A percentile compares a stretch with the other conserved stretches of the same genome.
phyloP scores from a whole-genome alignment of 2,888 invertebrate species.

The Ornithoptera priamus region DNA sequence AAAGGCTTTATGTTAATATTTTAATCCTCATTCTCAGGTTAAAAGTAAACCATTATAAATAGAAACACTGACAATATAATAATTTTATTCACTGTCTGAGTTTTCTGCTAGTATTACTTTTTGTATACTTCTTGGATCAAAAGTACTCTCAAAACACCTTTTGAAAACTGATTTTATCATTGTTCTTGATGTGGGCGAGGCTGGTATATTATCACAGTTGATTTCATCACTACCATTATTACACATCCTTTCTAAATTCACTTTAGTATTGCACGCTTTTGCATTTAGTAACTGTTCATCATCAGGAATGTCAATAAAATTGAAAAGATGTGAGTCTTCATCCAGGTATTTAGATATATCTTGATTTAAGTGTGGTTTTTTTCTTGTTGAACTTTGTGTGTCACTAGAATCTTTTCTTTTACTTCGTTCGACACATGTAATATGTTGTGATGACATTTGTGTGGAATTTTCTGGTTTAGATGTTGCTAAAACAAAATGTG shows the following conservation, averaged over 20 bases:
- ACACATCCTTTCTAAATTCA: conserved; percentile 38
- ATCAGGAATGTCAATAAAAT: conserved; percentile 66
- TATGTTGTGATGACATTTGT: conserved; percentile 64
- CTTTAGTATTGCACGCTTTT: conserved; percentile 34
- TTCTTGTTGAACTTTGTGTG: conserved; percentile 48
- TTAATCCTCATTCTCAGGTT: too few species aligned
- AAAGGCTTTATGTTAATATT: too few species aligned
- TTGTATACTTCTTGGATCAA: conserved; percentile 80
- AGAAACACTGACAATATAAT: conserved; percentile 12
- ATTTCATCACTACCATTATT: conserved; percentile 41
- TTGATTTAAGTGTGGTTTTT: conserved; percentile 63
- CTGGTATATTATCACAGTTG: conserved; percentile 76
- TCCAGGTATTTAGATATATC: conserved; percentile 66
- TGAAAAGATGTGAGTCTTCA: conserved; percentile 74
- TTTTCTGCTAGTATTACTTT: conserved; percentile 84
- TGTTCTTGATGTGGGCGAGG: conserved; percentile 81
- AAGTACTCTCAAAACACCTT: conserved; percentile 87
- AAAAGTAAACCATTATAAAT: conserved; percentile 7
- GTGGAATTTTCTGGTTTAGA: conserved; percentile 79
- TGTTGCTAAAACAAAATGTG: conserved; percentile 89
- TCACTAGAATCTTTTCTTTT: conserved; percentile 50
- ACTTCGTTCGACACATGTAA: conserved; percentile 53
- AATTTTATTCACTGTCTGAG: conserved; percentile 82
- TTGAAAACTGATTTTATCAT: conserved; percentile 84
- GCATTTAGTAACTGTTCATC: conserved; percentile 29